These are phyloP conservation scores for Hypomecis atomaria DNA, from an alignment of 2,888 invertebrate species.

Conservation along the genomic window DNA sequence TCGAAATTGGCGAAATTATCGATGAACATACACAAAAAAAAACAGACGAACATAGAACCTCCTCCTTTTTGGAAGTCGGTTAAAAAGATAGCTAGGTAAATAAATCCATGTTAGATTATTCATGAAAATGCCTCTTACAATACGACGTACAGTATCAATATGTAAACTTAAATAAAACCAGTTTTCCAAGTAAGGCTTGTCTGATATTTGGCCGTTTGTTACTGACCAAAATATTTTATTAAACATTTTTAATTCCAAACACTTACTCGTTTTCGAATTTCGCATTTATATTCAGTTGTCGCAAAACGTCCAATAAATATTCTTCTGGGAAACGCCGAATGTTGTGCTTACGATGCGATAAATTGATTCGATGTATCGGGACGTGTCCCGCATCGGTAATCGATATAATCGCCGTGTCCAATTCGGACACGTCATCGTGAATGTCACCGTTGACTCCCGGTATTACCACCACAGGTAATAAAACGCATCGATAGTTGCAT, in stretches of 20 bases:
- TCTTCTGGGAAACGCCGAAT: constrained; percentile 54
- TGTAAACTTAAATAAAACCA: too few species aligned
- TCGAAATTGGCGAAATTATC: too few species aligned
- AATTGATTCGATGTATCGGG: constrained; percentile 54
- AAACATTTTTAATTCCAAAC: constrained; percentile 30
- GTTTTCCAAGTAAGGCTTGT: too few species aligned
- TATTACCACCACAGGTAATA: constrained; percentile 23
- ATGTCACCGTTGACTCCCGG: constrained; percentile 36
- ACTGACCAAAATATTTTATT: constrained; percentile 1
- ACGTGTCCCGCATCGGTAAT: constrained; percentile 58
- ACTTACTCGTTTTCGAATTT: constrained; percentile 32
- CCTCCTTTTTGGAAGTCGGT: too few species aligned
- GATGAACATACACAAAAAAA: too few species aligned
- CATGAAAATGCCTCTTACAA: too few species aligned
- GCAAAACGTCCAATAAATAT: constrained; percentile 50
- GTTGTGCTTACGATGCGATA: constrained; percentile 50
- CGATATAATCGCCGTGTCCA: constrained; percentile 51
- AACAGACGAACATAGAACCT: too few species aligned
- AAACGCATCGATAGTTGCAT: constrained; percentile 17
- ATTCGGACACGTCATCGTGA: constrained; percentile 44
- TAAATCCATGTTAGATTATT: too few species aligned
- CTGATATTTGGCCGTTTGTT: background rate
- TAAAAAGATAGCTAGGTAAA: too few species aligned
- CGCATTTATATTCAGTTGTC: constrained; percentile 47
- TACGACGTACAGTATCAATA: too few species aligned